Percentiles rank a stretch among this genome's conserved stretches.
Conservation (phyloP, 1,140 invertebrate species). For the Ganaspis sp. region DNA sequence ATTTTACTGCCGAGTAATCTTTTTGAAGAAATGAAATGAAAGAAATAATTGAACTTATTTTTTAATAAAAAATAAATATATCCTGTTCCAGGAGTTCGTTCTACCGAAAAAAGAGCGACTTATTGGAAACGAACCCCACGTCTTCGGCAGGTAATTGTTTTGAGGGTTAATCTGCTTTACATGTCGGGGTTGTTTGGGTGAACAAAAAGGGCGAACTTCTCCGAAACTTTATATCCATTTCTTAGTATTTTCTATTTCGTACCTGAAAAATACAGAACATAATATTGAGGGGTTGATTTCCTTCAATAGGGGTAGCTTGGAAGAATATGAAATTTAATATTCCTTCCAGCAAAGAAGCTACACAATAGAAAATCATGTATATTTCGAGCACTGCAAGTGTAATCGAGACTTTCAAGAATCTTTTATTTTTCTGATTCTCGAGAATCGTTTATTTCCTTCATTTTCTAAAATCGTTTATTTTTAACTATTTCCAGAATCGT, state of each 20-base stretch:
- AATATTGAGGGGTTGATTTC: not conserved
- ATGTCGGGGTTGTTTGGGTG: not conserved
- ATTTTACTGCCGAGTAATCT: no score
- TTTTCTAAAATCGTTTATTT: no score
- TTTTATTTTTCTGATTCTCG: no score
- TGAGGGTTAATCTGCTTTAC: not conserved
- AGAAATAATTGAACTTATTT: no score
- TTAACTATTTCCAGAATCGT: no score
- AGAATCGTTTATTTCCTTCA: no score
- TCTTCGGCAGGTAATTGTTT: not conserved
- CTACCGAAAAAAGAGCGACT: not conserved
- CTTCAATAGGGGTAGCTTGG: not conserved
- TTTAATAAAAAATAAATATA: no score
- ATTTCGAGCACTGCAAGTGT: no score
- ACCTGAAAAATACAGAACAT: not conserved
- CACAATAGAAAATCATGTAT: no score
- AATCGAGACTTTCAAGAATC: no score
- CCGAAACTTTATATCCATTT: not conserved
- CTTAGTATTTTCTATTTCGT: not conserved
- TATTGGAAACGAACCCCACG: not conserved
- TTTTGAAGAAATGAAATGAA: no score
- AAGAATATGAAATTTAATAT: not conserved
- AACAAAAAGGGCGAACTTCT: slow-evolving; percentile 2
- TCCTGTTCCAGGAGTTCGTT: not conserved
- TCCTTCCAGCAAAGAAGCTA: not conserved